These are phyloP conservation scores for Sebastiscus albofasciatus DNA, from an alignment of 2,797 vertebrate species.

Conservation along the genomic window DNA sequence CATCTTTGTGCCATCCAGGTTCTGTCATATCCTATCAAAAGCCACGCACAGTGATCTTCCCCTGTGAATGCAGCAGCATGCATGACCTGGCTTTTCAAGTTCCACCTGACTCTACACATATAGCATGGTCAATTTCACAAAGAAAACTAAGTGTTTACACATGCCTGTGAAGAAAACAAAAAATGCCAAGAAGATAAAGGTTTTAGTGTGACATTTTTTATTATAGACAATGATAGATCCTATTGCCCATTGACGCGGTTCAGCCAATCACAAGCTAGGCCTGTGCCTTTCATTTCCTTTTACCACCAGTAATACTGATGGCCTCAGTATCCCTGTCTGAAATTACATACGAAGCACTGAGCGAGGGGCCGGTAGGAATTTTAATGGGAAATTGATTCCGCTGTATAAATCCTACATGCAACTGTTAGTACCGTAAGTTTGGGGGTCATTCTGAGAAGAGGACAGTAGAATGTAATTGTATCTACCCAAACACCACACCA, in stretches of 20 bases:
- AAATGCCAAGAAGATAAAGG: neutral
- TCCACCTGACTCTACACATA: constrained; percentile 5
- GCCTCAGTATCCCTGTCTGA: neutral
- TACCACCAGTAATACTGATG: neutral
- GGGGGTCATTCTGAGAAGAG: neutral
- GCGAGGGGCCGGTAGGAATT: neutral
- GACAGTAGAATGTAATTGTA: neutral
- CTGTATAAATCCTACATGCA: neutral
- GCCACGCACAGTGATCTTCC: neutral
- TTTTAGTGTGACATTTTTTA: neutral
- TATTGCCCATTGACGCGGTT: neutral
- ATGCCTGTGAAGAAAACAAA: neutral
- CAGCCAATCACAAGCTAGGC: neutral
- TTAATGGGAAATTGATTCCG: neutral
- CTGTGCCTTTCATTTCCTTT: neutral
- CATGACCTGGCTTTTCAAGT: neutral
- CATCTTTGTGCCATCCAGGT: constrained; percentile 2
- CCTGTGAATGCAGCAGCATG: constrained; percentile 9
- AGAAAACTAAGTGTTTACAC: neutral
- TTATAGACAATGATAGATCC: neutral
- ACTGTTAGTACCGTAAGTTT: neutral
- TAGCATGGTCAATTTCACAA: constrained; percentile 13
- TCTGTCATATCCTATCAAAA: constrained; percentile 40
- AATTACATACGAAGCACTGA: constrained; percentile 3
- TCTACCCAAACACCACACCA: neutral